Evolutionary conservation across 2,113 vertebrate genomes (phyloP).

Genomic region (Psephotus haematonotus): DNA sequence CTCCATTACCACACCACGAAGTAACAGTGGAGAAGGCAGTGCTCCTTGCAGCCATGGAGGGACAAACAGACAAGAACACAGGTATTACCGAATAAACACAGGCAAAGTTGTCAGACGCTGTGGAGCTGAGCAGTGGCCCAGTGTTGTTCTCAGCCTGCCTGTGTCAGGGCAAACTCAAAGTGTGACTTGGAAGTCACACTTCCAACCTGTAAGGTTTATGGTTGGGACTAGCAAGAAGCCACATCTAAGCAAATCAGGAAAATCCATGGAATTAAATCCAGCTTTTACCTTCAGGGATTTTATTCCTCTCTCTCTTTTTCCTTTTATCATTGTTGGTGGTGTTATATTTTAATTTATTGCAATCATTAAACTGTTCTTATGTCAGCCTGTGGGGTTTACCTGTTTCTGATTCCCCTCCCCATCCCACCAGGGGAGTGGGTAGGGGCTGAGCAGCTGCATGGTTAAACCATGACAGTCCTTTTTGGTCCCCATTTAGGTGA

Average conservation of each 20-base stretch:
- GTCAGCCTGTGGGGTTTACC: background rate
- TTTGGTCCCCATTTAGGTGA: slow-evolving; percentile 73
- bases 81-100: rapidly evolving
- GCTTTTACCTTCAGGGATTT: background rate
- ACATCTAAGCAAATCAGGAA: background rate
- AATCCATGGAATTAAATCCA: background rate
- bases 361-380: background rate
- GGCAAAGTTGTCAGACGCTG: background rate
- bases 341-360: background rate
- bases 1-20: background rate
- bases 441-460: background rate
- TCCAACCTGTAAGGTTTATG: background rate
- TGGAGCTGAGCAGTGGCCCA: background rate
- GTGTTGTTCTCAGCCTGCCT: background rate
- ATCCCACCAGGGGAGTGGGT: background rate
- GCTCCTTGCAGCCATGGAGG: background rate
- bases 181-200: background rate
- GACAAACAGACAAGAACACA: background rate
- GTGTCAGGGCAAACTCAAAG: background rate
- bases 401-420: background rate
- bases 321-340: background rate
- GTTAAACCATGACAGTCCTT: background rate
- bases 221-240: background rate
- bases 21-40: background rate
- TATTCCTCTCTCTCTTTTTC: background rate